Evolutionary conservation across 30 jellyfish, hydroid and myxozoan genomes (phyloP).

Genomic region (Chrysaora quinquecirrha): DNA sequence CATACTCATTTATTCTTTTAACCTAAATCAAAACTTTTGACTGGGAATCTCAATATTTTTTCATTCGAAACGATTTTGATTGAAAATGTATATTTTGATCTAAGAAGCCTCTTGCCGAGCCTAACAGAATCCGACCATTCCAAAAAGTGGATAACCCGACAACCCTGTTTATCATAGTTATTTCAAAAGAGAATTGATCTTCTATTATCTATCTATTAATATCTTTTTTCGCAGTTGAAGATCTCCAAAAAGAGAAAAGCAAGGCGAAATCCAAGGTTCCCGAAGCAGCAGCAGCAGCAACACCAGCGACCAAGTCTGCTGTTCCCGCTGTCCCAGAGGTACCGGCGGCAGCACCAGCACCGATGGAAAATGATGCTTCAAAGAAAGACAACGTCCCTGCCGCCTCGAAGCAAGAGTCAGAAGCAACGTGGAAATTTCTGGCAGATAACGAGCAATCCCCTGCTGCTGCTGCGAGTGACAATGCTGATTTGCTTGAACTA

Average conservation of each 20-base stretch:
- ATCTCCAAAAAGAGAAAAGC: constrained; percentile 39
- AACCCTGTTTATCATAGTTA: too few species aligned
- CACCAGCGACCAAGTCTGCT: constrained; percentile 1
- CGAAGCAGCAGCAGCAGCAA: neutral
- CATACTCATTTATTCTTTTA: too few species aligned
- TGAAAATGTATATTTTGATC: too few species aligned
- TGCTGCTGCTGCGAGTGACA: constrained; percentile 49
- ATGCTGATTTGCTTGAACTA: constrained; percentile 60
- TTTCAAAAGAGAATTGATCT: too few species aligned
- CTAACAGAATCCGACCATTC: too few species aligned
- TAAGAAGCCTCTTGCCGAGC: too few species aligned
- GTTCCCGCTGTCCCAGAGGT: constrained; percentile 12
- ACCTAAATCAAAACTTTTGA: too few species aligned
- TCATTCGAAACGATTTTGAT: too few species aligned
- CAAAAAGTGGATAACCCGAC: too few species aligned
- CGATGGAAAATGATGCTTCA: constrained; percentile 9
- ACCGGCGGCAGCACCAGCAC: constrained; percentile 18
- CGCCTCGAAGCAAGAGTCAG: constrained; percentile 42
- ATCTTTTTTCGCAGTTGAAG: too few species aligned
- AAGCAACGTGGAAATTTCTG: constrained; percentile 65
- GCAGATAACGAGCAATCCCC: constrained; percentile 12
- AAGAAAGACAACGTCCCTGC: neutral
- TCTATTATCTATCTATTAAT: too few species aligned
- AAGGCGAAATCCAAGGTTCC: constrained; percentile 9
- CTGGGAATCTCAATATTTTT: too few species aligned